phyloP scores from a whole-genome alignment of 2,888 invertebrate genomes.

The Pheosia tremula region DNA sequence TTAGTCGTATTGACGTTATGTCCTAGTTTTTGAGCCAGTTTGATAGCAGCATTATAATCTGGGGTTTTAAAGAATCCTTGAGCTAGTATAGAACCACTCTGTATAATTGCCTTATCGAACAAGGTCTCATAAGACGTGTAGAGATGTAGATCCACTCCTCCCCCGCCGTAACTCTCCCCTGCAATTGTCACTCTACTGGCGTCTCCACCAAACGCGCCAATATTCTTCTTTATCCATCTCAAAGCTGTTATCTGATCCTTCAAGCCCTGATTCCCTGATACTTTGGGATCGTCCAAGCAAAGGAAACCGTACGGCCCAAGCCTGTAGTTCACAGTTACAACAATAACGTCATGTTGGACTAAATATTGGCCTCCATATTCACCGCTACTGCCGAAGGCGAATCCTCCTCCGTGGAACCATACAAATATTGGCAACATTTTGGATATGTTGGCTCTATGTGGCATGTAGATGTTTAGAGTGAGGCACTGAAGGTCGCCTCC shows the following conservation, averaged over 20 bases:
- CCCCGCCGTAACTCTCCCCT: conserved; percentile 66
- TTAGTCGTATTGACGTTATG: conserved; percentile 29
- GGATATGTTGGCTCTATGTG: conserved; percentile 32
- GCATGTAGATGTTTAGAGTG: conserved; percentile 50
- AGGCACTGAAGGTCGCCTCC: conserved; percentile 51
- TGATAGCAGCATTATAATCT: conserved; percentile 46
- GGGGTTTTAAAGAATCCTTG: conserved; percentile 45
- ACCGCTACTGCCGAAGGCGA: conserved; percentile 52
- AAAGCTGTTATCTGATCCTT: conserved; percentile 55
- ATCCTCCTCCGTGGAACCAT: conserved; percentile 69
- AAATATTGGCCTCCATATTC: conserved; percentile 57
- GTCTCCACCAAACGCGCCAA: conserved; percentile 52
- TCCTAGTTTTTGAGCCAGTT: conserved; percentile 51
- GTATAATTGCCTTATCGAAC: conserved; percentile 56
- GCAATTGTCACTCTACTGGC: conserved; percentile 55
- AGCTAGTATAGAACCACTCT: conserved; percentile 55
- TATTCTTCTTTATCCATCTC: conserved; percentile 4
- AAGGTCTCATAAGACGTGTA: conserved; percentile 48
- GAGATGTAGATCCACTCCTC: conserved; percentile 58
- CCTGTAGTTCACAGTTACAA: conserved; percentile 60
- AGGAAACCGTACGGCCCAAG: conserved; percentile 69
- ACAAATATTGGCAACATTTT: conserved; percentile 57
- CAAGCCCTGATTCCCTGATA: conserved; percentile 62
- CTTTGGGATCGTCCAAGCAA: conserved; percentile 54
- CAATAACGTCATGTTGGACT: conserved; percentile 52